Base-by-base conservation (phyloP, 2,797 vertebrate genomes). In the Cottoperca gobio region DNA sequence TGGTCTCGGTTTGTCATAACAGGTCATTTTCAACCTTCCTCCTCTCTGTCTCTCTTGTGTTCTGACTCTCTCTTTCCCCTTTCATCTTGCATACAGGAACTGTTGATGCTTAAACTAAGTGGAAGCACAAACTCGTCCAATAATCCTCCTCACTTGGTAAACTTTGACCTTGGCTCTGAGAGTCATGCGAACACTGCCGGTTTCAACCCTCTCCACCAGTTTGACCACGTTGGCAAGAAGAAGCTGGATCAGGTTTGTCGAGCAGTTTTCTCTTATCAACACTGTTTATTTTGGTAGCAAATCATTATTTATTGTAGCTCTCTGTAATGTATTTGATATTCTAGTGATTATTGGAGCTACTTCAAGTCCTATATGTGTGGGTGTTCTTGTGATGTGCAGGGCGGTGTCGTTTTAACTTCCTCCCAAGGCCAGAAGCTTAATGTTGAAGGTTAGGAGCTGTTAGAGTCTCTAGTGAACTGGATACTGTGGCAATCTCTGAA, bases 171-270 rank as follows among this genome's bases (percentile, higher is more conserved):
- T 24, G 70, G 88, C 50, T 50, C 89, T 24, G 73, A 77, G 10
- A 62, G 85, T 89, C 63, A 78, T 0, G 81, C 16, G 17, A 84
- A 52, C 66, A 62, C 85, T 40, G 52, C 46, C 55, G 35, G 43
- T 69, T 99, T 99, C 92, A 95, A 97, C 87, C 97, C 97, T 58
- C 91, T 98, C 67, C 76, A 89, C 16, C 93, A 95, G 73, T 95
- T 96, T 84, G 92, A 93, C 59, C 91, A 91, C 6, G 91, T 97
- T 70, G 95, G 93, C 85, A 91, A 74, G 63, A 95, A 90, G 83
- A 91, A 94, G 78, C 94, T 97, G 73, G 91, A 94, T 90, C 96
- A 98, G 97, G 98, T 98, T 83, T 81, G 96, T 96, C n/a, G 35
- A 23, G 8, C 45, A 26, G 53, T 60, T 52, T 57, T 31, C 40